A percentile compares a stretch with the other conserved stretches of the same genome.
These are phyloP conservation scores for Falco naumanni DNA, from an alignment of 2,797 vertebrate genomes.

Conservation along the genomic window DNA sequence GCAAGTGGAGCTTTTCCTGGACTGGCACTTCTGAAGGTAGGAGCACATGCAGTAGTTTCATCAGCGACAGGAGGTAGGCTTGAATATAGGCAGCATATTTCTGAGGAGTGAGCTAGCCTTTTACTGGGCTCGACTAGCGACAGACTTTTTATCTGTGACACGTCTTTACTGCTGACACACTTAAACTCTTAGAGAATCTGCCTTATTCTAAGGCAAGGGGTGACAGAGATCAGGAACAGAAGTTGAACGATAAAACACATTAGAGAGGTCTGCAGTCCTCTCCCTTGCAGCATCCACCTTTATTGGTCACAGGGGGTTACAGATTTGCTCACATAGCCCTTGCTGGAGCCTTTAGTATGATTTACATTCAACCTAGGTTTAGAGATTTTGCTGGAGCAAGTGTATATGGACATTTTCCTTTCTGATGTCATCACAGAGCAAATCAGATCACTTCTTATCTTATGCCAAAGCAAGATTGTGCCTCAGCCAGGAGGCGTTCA, in stretches of 20 bases:
- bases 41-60: background rate
- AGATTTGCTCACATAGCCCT: background rate
- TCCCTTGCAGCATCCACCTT: background rate
- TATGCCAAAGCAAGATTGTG: background rate
- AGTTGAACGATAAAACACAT: background rate
- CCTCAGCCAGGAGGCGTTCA: background rate
- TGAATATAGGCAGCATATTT: slow-evolving; percentile 13
- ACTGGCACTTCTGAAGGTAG: slow-evolving; percentile 11
- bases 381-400: background rate
- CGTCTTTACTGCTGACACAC: background rate
- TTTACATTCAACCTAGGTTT: background rate
- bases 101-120: slow-evolving; percentile 17
- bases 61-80: slow-evolving; percentile 45
- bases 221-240: background rate
- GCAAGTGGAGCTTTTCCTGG: background rate
- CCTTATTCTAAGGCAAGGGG: background rate
- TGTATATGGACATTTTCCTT: background rate
- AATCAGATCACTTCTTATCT: background rate
- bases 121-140: background rate
- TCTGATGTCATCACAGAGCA: background rate
- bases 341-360: background rate
- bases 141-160: background rate
- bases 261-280: background rate
- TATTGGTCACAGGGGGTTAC: background rate
- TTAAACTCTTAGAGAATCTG: background rate